phyloP scores from a whole-genome alignment of 2,797 vertebrate species.

The Centroberyx gerrardi region DNA sequence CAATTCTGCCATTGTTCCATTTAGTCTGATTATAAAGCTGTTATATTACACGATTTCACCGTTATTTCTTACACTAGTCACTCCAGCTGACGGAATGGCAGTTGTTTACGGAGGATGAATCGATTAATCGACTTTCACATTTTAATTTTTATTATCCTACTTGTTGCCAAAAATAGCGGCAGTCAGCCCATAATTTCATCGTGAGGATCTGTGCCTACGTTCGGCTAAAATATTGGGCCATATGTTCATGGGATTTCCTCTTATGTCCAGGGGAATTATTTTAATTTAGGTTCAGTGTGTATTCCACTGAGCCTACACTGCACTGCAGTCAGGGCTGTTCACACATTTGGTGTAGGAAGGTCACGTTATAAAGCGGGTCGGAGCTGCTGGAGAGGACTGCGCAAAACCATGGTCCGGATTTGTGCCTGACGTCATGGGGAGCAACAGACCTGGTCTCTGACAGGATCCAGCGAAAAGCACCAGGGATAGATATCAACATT shows the following conservation, averaged over 20 bases:
- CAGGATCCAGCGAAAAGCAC: conserved; percentile 66
- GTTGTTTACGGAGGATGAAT: neutral
- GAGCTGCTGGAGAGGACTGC: conserved; percentile 77
- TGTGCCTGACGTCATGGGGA: conserved; percentile 85
- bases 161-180: conserved; percentile 30
- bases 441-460: conserved; percentile 78
- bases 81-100: neutral
- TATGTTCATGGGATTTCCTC: neutral
- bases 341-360: conserved; percentile 75
- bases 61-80: neutral
- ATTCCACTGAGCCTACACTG: conserved; percentile 49
- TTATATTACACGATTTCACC: neutral
- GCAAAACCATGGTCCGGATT: conserved; percentile 85
- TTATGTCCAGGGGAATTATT: neutral
- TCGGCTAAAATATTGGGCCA: neutral
- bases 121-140: neutral
- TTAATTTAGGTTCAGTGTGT: neutral
- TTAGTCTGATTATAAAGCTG: neutral
- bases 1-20: conserved; percentile 30
- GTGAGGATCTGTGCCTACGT: no score
- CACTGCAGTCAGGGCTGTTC: conserved; percentile 79
- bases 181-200: neutral
- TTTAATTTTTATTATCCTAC: neutral
- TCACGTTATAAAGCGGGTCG: conserved; percentile 74
- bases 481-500: conserved; percentile 60